Conservation (phyloP, 2,797 vertebrate genomes). For the Tauraco hartlaubi region DNA sequence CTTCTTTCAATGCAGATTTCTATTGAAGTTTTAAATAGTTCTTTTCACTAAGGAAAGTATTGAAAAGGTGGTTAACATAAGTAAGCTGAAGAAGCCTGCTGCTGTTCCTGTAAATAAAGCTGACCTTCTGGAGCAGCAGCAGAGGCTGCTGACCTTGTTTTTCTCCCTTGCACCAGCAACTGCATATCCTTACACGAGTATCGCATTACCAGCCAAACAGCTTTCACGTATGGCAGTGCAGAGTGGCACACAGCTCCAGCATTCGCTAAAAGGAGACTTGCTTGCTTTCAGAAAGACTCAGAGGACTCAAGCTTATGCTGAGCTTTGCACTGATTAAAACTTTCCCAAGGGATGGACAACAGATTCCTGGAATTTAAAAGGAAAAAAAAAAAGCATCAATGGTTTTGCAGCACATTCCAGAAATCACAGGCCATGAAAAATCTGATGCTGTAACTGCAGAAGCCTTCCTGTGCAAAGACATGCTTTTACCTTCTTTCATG, state of each 20-base stretch:
- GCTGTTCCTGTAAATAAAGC: conserved; percentile 29
- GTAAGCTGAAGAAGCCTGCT: conserved; percentile 7
- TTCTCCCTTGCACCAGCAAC: not conserved
- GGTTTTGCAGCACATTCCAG: not conserved
- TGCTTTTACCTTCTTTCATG: not conserved
- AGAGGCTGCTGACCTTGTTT: conserved; percentile 13
- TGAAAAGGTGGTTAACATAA: conserved; percentile 6
- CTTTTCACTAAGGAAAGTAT: conserved; percentile 5
- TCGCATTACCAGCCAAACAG: not conserved
- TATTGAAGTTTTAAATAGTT: conserved; percentile 59
- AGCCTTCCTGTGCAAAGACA: not conserved
- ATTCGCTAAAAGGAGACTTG: not conserved
- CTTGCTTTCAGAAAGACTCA: not conserved
- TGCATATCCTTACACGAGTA: not conserved
- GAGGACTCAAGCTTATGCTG: not conserved
- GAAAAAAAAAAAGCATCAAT: not conserved
- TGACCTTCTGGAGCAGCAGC: not conserved
- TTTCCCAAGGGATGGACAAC: not conserved
- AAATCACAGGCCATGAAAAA: not conserved
- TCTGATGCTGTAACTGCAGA: not conserved
- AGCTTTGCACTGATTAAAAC: not conserved
- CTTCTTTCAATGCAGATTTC: conserved; percentile 68
- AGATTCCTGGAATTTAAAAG: not conserved
- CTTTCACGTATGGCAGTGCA: not conserved
- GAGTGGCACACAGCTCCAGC: not conserved